Evolutionary conservation across 2,797 vertebrate species (phyloP), one percentile per base, ranked within the genome.

Genomic region (Hemibagrus guttatus): DNA sequence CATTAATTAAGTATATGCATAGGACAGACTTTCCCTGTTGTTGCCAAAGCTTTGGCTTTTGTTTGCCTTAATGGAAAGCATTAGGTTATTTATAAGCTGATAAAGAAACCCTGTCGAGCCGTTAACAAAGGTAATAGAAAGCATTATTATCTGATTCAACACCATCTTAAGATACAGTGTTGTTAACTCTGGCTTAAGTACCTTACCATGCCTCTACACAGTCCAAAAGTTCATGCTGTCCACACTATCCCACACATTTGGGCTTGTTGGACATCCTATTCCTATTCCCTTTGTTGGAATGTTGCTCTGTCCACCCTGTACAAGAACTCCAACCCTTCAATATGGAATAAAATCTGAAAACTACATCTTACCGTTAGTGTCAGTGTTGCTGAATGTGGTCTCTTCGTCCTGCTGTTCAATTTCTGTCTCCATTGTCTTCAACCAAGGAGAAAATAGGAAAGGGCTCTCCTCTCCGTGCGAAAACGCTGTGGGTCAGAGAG

Each of bases 371-470:
- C 98, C 97, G 95, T 99, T 99, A 81, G 97, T 96, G 95, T 99
- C 98, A 59, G 97, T 96, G 93, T 96, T 98, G 93, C 97, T 96
- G 92, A 99, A 99, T 90, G 97, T 94, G 91, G 95, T 96, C 83
- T 99, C 98, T 90, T 95, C 94, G 87, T 96, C 95, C 92, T 97
- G 97, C 86, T 97, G 96, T 88, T 99, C 96, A 90, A 96, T 97
- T 95, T 99, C 97, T 93, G 97, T 97, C 95, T 99, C 98, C 98
- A 99, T 99, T 94, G 94, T 95, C 90, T 94, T 94, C 92, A 91
- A 92, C 91, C 90, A 92, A 92, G 92, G 86, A 90, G 89, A 87
- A 90, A 93, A 92, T 91, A 91, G 89, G 92, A 94, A 94, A 88
- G 89, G 92, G 91, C 90, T 93, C 93, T 92, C 93, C 88, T 88